These are phyloP conservation scores for Lycopodina hypogea DNA, from an alignment of 37 sponge, comb jelly and placozoan species.

Conservation along the genomic window DNA sequence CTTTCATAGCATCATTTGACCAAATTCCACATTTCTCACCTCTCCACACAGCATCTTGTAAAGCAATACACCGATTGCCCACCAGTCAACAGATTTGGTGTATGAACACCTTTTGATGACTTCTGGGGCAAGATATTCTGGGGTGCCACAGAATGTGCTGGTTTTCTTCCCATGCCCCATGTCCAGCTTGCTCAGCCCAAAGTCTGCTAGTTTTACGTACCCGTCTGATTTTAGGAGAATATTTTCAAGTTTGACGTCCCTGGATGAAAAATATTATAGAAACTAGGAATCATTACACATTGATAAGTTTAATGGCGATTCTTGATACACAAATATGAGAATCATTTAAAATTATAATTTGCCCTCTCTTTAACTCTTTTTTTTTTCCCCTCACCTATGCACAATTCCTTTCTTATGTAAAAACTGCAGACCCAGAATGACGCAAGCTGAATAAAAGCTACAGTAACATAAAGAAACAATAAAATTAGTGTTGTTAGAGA, in stretches of 20 bases:
- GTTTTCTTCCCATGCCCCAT: slow-evolving; percentile 93
- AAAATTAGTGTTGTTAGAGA: no score
- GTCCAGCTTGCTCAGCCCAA: slow-evolving; percentile 94
- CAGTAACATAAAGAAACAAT: neutral
- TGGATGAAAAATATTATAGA: neutral
- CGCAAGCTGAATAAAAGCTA: slow-evolving; percentile 96
- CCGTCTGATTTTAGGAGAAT: slow-evolving; percentile 90
- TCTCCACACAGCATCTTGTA: slow-evolving; percentile 99
- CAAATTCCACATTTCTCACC: slow-evolving; percentile 37
- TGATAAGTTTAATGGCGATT: no score
- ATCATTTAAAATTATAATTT: no score
- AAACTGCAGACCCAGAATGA: slow-evolving; percentile 92
- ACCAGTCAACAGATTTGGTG: slow-evolving; percentile 98
- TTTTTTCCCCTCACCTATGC: slow-evolving; percentile 64
- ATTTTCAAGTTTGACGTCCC: slow-evolving; percentile 97
- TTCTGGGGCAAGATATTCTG: slow-evolving; percentile 98
- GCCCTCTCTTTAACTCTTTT: no score
- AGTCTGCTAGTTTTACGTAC: slow-evolving; percentile 94
- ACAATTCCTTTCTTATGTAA: slow-evolving; percentile 93
- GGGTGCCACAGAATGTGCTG: slow-evolving; percentile 98
- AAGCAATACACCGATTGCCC: slow-evolving; percentile 97
- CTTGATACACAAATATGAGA: no score
- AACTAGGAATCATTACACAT: neutral
- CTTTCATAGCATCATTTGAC: no score
- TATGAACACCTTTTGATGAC: slow-evolving; percentile 96